Conservation (phyloP, 1,140 invertebrate genomes). For the Holcopasites calliopsidis region DNA sequence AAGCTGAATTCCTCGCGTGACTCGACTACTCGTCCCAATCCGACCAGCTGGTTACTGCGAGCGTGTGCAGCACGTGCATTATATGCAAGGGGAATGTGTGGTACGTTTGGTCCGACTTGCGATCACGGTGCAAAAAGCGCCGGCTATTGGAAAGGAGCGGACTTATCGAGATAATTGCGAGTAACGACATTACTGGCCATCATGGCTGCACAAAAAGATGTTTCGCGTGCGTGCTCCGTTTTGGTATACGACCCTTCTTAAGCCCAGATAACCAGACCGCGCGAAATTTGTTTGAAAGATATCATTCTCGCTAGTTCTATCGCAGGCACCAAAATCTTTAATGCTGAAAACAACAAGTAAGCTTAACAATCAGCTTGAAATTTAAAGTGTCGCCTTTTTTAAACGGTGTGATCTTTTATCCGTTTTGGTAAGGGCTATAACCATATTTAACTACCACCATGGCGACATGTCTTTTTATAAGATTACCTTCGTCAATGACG, state of each 20-base stretch:
- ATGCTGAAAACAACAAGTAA: no score
- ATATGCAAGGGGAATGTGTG: not conserved
- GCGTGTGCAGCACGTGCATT: not conserved
- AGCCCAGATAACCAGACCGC: not conserved
- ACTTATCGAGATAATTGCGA: constrained; percentile 26
- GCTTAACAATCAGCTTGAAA: no score
- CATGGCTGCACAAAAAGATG: not conserved
- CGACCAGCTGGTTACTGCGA: not conserved
- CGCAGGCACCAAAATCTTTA: no score
- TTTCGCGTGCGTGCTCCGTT: not conserved
- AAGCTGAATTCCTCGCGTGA: constrained; percentile 57
- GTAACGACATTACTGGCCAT: constrained; percentile 1
- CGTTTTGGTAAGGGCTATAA: no score
- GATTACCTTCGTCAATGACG: no score
- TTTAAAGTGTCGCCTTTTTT: no score
- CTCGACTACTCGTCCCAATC: constrained; percentile 20
- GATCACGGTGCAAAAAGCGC: not conserved
- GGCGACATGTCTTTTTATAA: no score
- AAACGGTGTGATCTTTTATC: no score
- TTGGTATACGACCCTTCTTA: not conserved
- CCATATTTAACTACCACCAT: no score
- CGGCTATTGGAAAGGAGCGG: not conserved
- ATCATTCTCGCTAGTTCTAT: constrained; percentile 21
- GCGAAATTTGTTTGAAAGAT: constrained; percentile 40
- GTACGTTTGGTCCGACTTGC: not conserved